Conservation (phyloP, 1,140 invertebrate genomes). For the Drosophila sturtevanti region DNA sequence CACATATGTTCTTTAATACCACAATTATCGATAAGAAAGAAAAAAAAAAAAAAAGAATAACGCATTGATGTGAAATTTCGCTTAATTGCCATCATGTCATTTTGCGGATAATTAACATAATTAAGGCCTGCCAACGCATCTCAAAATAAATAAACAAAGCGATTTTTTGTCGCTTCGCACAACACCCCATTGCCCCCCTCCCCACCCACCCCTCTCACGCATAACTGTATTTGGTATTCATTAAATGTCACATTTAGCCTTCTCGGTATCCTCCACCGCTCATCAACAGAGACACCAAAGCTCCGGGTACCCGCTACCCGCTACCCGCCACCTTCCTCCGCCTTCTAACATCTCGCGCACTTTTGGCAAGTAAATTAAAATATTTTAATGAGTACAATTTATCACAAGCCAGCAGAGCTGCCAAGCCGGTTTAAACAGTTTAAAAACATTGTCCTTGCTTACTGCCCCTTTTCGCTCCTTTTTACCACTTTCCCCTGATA, state of each 20-base stretch:
- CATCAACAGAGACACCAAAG: no score
- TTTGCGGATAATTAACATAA: conserved; percentile 44
- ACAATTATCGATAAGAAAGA: neutral
- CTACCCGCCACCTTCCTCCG: neutral
- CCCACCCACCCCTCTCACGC: no score
- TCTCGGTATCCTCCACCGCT: no score
- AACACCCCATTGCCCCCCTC: neutral
- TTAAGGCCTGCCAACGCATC: conserved; percentile 6
- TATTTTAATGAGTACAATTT: conserved; percentile 82
- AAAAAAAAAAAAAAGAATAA: conserved; percentile 7
- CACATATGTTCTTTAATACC: no score
- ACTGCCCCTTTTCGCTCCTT: neutral
- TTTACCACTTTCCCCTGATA: no score
- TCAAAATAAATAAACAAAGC: conserved; percentile 57
- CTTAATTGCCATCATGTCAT: conserved; percentile 50
- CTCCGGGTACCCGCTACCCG: neutral
- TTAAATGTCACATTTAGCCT: conserved; percentile 65
- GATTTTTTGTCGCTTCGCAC: conserved; percentile 34
- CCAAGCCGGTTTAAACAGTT: conserved; percentile 32
- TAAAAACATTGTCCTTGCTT: conserved; percentile 43
- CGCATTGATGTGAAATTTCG: conserved; percentile 11
- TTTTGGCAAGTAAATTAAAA: conserved; percentile 78
- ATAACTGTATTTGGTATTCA: conserved; percentile 68
- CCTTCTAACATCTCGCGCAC: conserved; percentile 35
- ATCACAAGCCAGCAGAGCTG: conserved; percentile 57